phyloP scores from a whole-genome alignment of 2,797 vertebrate genomes.

The Triplophysa bombifrons region DNA sequence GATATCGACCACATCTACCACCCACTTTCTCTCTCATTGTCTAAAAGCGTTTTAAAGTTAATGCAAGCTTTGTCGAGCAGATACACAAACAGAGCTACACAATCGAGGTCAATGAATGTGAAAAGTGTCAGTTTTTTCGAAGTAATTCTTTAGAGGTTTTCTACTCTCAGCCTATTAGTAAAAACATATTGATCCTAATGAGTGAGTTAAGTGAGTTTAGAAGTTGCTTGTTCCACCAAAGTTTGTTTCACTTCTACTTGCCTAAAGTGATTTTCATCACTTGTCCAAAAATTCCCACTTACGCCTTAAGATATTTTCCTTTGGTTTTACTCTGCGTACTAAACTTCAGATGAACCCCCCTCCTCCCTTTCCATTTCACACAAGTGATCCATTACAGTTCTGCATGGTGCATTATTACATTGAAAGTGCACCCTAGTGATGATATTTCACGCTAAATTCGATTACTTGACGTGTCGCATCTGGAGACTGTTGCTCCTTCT shows the following conservation, averaged over 20 bases:
- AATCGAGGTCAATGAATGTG: not conserved
- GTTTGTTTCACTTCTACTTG: no score
- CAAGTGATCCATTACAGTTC: slow-evolving; percentile 2
- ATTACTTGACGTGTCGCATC: slow-evolving; percentile 2
- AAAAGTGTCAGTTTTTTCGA: no score
- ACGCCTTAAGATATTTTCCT: not conserved
- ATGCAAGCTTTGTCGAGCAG: no score
- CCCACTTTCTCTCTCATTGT: not conserved
- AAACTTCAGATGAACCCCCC: not conserved
- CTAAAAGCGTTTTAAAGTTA: not conserved
- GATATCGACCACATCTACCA: not conserved
- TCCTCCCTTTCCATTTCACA: not conserved
- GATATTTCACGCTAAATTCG: not conserved
- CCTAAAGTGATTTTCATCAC: no score
- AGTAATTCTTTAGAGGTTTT: no score
- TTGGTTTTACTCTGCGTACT: no score
- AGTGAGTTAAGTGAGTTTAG: no score
- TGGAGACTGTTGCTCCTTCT: slow-evolving; percentile 1
- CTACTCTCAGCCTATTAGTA: no score
- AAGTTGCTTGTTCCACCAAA: no score
- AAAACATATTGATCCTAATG: no score
- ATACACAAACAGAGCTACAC: not conserved
- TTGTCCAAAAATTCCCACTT: no score
- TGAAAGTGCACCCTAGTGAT: not conserved
- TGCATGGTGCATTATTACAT: slow-evolving; percentile 7